A percentile compares a stretch with the other conserved stretches of the same genome.
phyloP scores from a whole-genome alignment of 2,888 invertebrate species.

The Nymphalis c-album region DNA sequence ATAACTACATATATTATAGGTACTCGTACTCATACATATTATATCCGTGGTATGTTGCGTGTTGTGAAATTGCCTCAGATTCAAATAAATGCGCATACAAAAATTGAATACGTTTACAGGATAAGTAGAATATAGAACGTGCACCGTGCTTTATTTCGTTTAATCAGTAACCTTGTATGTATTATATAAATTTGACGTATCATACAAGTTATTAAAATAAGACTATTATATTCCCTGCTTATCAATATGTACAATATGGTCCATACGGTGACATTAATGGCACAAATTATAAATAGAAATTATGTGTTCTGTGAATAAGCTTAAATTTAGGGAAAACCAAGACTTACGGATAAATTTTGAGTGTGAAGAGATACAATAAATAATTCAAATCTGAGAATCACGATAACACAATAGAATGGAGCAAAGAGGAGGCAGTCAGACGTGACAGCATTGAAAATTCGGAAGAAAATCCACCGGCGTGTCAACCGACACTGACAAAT shows the following conservation, averaged over 20 bases:
- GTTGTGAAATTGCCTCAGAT: conserved; percentile 30
- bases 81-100: conserved; percentile 68
- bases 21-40: too few species aligned
- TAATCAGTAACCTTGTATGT: background rate
- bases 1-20: too few species aligned
- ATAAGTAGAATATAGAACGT: conserved; percentile 55
- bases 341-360: conserved; percentile 44
- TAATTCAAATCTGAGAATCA: conserved; percentile 77
- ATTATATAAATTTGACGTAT: too few species aligned
- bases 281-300: background rate
- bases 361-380: conserved; percentile 77
- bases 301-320: conserved; percentile 16
- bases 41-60: conserved; percentile 1
- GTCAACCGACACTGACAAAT: conserved; percentile 80
- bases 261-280: too few species aligned
- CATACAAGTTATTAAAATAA: too few species aligned
- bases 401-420: conserved; percentile 68
- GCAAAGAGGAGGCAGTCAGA: conserved; percentile 51
- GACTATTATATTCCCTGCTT: too few species aligned
- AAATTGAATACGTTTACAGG: conserved; percentile 60
- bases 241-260: too few species aligned
- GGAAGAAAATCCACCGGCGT: conserved; percentile 75
- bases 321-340: conserved; percentile 34
- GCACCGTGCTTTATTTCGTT: conserved; percentile 37
- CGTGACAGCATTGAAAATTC: conserved; percentile 74